Percentiles rank a stretch among this genome's conserved stretches.
These are phyloP conservation scores for Spialia ferax DNA, from an alignment of 2,888 invertebrate genomes.

Conservation along the genomic window DNA sequence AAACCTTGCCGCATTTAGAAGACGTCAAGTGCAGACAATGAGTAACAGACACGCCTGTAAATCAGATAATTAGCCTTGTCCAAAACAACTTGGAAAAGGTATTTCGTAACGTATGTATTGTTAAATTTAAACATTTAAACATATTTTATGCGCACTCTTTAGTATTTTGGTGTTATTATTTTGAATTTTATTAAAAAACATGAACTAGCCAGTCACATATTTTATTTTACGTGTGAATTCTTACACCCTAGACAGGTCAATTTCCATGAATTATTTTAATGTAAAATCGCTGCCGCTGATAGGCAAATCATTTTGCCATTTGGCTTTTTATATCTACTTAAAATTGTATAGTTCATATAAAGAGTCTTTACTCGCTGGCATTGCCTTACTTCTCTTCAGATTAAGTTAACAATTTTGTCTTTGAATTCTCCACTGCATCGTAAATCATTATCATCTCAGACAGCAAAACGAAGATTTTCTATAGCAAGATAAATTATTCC, in stretches of 20 bases:
- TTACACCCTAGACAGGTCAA: no score
- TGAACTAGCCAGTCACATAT: neutral
- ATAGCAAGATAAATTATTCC: slow-evolving; percentile 22
- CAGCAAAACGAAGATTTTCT: slow-evolving; percentile 25
- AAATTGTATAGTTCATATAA: neutral
- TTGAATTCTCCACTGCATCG: slow-evolving; percentile 21
- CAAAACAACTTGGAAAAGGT: slow-evolving; percentile 64
- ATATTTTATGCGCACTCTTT: neutral
- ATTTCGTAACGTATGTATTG: slow-evolving; percentile 48
- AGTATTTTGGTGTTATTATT: neutral
- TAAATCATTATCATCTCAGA: slow-evolving; percentile 31
- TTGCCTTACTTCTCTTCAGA: neutral
- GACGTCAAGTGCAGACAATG: slow-evolving; percentile 62
- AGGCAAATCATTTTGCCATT: no score
- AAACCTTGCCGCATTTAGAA: slow-evolving; percentile 48
- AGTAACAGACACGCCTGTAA: slow-evolving; percentile 70
- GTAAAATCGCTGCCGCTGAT: no score
- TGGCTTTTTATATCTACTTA: no score
- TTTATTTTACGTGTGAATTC: no score
- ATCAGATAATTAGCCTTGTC: slow-evolving; percentile 62
- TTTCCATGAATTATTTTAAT: no score
- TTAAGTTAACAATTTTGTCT: slow-evolving; percentile 9
- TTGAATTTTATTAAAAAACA: neutral
- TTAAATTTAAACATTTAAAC: neutral
- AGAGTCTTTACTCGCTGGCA: no score